Evolutionary conservation across 2,113 vertebrate genomes (phyloP), one percentile per base, ranked within the genome.

Genomic region (Talpa occidentalis): DNA sequence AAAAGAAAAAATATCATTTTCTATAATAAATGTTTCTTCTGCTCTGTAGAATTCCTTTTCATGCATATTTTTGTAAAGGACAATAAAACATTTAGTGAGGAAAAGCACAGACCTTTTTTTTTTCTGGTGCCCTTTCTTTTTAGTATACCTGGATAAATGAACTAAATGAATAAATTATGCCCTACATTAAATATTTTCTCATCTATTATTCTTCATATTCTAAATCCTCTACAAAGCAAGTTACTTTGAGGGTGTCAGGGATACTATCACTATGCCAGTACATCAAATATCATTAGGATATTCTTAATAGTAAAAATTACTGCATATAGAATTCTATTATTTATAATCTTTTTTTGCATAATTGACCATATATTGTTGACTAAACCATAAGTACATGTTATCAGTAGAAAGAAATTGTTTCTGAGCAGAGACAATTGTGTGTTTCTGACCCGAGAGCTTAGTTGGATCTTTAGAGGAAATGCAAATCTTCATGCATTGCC

Each of bases 131-230:
- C 26, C 35, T 85, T 95, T 91, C 11, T 70, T 85, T 73, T 66
- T 76, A 83, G 83, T 28, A 67, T 42, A 76, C 56, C 5, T 54
- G 28, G 4, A 69, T 69, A 79, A 93, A 5, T 44, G 24, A 37
- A 87, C 6, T 44, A 6, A 76, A 84, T 76, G 21, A 90, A 88
- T 85, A 77, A 81, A 90, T 54, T 73, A 90, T 80, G 22, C 66
- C 74, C 64, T 40, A 8, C 87, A 21, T 22, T 11, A 19, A 90
- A 52, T 80, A 80, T 72, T 91, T 94, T 91, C 28, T 84, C 19
- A 24, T 42, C 49, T 26, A 47, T 83, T 87, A 88, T 80, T 93
- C 10, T 16, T 59, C 26, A 56, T 67, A 52, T 42, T 88, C 67
- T 59, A 76, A 74, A 59, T 16, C 16, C 49, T 52, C 24, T 67